Conservation (phyloP, 1,140 invertebrate species). For the Heliconius nattereri region DNA sequence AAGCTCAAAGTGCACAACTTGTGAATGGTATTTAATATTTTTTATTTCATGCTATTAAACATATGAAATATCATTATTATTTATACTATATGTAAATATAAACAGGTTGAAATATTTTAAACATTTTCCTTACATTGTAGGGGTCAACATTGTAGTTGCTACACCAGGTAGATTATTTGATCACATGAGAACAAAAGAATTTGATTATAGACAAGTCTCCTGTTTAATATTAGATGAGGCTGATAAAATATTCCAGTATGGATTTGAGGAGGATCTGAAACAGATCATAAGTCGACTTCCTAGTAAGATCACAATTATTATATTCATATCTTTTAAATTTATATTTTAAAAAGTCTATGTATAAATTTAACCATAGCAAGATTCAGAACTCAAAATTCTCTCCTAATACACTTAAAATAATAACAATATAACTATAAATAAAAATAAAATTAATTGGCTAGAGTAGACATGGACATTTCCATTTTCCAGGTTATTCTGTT, state of each 20-base stretch:
- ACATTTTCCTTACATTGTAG: conserved; percentile 48
- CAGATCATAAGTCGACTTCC: conserved; percentile 90
- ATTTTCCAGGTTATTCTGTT: too few species aligned
- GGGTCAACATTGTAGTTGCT: conserved; percentile 89
- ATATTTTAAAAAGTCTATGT: too few species aligned
- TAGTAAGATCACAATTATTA: conserved; percentile 80
- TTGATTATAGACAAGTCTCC: conserved; percentile 88
- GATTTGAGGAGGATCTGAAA: conserved; percentile 93
- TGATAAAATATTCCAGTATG: conserved; percentile 92
- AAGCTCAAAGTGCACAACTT: conserved; percentile 81
- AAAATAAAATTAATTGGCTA: too few species aligned
- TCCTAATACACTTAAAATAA: too few species aligned
- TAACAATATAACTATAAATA: too few species aligned
- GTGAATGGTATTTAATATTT: conserved; percentile 46
- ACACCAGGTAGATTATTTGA: conserved; percentile 92
- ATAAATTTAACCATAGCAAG: too few species aligned
- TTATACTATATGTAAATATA: neutral
- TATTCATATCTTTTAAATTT: neutral
- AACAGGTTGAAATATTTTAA: neutral
- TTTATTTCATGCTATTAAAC: neutral
- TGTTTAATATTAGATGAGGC: conserved; percentile 93
- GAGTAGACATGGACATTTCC: too few species aligned
- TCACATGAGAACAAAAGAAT: conserved; percentile 90
- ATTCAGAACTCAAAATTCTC: too few species aligned
- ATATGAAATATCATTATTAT: neutral